Evolutionary conservation across 2,797 vertebrate species (phyloP).

Genomic region (Ptychobarbus kaznakovi): DNA sequence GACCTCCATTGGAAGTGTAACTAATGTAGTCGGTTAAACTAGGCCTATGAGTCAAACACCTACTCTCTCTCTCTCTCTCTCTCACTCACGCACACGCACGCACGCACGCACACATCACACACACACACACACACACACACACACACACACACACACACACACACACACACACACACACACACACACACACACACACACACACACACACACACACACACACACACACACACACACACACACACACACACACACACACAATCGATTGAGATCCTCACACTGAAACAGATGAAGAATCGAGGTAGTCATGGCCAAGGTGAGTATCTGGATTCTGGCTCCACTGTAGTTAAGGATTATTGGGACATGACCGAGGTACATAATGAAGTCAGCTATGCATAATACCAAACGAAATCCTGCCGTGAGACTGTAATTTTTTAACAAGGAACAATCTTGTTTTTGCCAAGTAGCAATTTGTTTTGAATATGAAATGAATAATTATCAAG

Average conservation of each 20-base stretch:
- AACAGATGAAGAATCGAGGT: conserved; percentile 80
- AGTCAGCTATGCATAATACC: conserved; percentile 12
- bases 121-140: neutral
- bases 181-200: no score
- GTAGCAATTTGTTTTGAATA: conserved; percentile 29
- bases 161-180: conserved; percentile 24
- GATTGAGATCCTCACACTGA: conserved; percentile 80
- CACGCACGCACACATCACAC: no score
- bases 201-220: neutral
- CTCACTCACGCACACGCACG: no score
- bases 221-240: conserved; percentile 8
- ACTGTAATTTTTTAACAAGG: neutral
- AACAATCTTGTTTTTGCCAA: conserved; percentile 22
- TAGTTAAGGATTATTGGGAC: conserved; percentile 53
- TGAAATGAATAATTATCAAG: conserved; percentile 25
- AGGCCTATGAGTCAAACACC: conserved; percentile 49
- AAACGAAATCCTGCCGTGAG: neutral
- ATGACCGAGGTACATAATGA: conserved; percentile 23
- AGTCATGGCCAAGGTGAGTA: conserved; percentile 72
- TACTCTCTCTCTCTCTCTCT: conserved; percentile 35
- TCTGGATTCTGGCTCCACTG: conserved; percentile 62
- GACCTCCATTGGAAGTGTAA: conserved; percentile 56
- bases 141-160: neutral
- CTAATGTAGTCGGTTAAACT: conserved; percentile 55
- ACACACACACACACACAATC: conserved; percentile 64